These are phyloP conservation scores for Actenoides hombroni DNA, from an alignment of 2,113 vertebrate species.

Conservation along the genomic window DNA sequence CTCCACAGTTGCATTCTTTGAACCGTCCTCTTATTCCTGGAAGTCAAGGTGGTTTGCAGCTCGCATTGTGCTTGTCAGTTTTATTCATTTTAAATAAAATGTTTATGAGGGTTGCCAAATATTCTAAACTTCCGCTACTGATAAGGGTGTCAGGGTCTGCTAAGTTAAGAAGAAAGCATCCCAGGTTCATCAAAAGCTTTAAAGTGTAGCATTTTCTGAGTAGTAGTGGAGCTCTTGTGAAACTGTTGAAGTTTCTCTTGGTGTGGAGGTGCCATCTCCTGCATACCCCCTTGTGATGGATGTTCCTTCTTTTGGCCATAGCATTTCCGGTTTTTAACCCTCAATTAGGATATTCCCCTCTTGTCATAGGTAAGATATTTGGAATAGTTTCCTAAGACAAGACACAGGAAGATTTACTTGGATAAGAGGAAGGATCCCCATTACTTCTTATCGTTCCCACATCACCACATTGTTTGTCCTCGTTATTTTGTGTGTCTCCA, in stretches of 20 bases:
- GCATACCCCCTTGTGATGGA: neutral
- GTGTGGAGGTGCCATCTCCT: neutral
- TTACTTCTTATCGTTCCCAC: neutral
- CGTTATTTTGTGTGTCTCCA: neutral
- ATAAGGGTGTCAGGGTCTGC: neutral
- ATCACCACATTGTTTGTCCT: neutral
- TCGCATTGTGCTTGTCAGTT: neutral
- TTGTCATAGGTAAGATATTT: neutral
- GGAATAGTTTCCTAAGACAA: neutral
- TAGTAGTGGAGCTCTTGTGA: neutral
- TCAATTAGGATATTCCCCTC: neutral
- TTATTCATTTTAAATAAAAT: conserved; percentile 5
- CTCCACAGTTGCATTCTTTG: neutral
- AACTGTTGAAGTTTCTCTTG: neutral
- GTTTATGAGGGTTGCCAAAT: neutral
- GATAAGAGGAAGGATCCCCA: neutral
- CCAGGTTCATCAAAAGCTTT: neutral
- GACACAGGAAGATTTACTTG: neutral
- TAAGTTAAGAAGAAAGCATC: neutral
- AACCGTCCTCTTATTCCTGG: conserved; percentile 6
- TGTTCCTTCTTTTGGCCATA: neutral
- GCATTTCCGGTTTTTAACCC: conserved; percentile 1
- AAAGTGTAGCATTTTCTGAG: neutral
- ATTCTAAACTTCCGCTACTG: neutral
- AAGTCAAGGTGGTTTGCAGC: conserved; percentile 6